Evolutionary conservation across 2,888 invertebrate genomes (phyloP).

Genomic region (Sphinx pinastri): DNA sequence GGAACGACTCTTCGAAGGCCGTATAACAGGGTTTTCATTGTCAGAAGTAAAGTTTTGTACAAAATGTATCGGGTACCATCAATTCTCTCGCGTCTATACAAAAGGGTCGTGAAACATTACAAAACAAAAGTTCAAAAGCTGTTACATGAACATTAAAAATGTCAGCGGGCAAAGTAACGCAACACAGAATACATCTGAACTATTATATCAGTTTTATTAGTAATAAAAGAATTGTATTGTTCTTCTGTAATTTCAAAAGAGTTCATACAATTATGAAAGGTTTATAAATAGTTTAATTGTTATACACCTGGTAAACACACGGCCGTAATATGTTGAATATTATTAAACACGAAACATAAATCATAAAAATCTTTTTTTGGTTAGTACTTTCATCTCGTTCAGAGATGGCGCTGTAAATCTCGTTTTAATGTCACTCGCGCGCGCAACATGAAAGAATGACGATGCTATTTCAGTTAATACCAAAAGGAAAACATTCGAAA

Average conservation of each 20-base stretch:
- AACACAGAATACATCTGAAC: conserved; percentile 23
- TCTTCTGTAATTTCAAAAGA: conserved; percentile 27
- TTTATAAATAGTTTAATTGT: conserved; percentile 17
- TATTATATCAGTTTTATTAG: conserved; percentile 25
- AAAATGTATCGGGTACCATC: not conserved
- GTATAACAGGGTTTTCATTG: no score
- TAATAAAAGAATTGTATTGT: conserved; percentile 29
- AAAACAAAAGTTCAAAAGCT: not conserved
- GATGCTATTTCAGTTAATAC: conserved; percentile 79
- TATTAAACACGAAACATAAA: conserved; percentile 18
- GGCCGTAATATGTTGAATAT: conserved; percentile 30
- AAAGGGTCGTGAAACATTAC: not conserved
- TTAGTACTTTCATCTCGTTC: conserved; percentile 42
- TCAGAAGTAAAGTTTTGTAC: no score
- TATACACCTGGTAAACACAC: conserved; percentile 21
- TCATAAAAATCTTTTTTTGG: conserved; percentile 70
- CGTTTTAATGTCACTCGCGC: conserved; percentile 78
- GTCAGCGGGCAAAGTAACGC: conserved; percentile 12
- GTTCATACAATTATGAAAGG: conserved; percentile 4
- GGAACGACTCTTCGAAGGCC: no score
- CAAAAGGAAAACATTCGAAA: conserved; percentile 83
- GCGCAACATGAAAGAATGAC: conserved; percentile 81
- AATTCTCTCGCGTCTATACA: not conserved
- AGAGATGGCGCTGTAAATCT: conserved; percentile 81
- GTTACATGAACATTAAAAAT: conserved; percentile 16